Conservation (phyloP, 2,888 invertebrate genomes). For the Nomada ferruginata region DNA sequence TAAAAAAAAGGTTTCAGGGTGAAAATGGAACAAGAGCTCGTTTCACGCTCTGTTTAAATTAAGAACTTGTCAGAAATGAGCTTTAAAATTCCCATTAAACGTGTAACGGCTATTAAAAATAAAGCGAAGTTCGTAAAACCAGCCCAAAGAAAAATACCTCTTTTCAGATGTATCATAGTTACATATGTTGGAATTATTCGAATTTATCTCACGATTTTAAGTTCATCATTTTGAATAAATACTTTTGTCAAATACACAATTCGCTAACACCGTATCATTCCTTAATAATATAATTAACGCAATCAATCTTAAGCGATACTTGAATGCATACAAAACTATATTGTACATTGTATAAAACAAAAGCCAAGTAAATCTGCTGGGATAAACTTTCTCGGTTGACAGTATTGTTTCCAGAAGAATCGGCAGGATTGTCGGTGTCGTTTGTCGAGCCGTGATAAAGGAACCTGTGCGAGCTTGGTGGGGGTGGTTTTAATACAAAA, state of each 20-base stretch:
- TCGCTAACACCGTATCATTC: no score
- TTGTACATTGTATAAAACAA: neutral
- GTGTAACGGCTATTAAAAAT: conserved; percentile 21
- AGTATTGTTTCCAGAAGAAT: conserved; percentile 59
- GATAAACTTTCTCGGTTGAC: neutral
- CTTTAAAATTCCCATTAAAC: conserved; percentile 67
- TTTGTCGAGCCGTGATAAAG: conserved; percentile 63
- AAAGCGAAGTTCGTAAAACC: conserved; percentile 39
- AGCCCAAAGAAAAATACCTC: conserved; percentile 1
- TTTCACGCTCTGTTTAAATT: conserved; percentile 67
- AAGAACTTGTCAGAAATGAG: conserved; percentile 67
- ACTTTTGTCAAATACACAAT: no score
- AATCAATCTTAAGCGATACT: neutral
- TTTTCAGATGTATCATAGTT: no score
- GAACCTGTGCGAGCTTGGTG: conserved; percentile 23
- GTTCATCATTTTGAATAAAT: no score
- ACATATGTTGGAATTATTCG: no score
- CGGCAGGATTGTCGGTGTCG: conserved; percentile 59
- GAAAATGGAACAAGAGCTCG: conserved; percentile 48
- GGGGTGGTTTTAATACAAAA: conserved; percentile 80
- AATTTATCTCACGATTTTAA: no score
- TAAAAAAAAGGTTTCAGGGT: neutral
- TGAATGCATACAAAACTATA: neutral
- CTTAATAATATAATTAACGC: no score
- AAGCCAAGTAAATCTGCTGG: neutral